A percentile compares a stretch with the other conserved stretches of the same genome.
phyloP scores from a whole-genome alignment of 2,888 invertebrate species.

The Eutolmus rufibarbis region DNA sequence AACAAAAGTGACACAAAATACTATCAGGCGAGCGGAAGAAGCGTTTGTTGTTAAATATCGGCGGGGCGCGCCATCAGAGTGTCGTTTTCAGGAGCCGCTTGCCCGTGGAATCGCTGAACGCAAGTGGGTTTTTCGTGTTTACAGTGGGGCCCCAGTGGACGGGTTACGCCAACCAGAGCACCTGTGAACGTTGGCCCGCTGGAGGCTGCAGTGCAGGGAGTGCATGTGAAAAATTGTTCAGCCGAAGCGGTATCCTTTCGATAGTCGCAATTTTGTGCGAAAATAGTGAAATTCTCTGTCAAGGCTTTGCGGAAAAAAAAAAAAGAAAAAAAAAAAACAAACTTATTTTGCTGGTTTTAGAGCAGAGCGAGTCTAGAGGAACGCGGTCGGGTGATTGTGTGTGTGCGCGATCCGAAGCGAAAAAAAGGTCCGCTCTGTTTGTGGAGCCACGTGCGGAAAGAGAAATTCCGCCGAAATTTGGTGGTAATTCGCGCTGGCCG shows the following conservation, averaged over 20 bases:
- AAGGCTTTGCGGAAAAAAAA: neutral
- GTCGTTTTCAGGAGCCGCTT: neutral
- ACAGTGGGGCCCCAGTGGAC: neutral
- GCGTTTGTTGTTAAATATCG: neutral
- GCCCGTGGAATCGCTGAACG: neutral
- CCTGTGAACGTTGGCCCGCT: neutral
- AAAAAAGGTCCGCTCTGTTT: neutral
- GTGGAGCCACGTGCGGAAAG: neutral
- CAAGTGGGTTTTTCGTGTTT: neutral
- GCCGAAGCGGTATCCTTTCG: neutral
- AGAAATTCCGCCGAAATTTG: neutral
- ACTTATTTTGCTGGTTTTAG: neutral
- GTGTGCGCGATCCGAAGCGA: neutral
- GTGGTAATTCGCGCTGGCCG: neutral
- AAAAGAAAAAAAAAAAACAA: neutral
- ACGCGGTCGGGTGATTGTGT: neutral
- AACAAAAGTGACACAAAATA: slow-evolving; percentile 27
- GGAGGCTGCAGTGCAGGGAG: neutral
- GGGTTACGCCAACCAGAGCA: neutral
- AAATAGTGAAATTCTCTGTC: neutral
- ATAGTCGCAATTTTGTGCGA: neutral
- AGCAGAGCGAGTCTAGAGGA: neutral
- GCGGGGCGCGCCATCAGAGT: neutral
- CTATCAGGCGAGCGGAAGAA: neutral
- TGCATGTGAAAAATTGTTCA: neutral